Conservation (phyloP, 2,113 vertebrate species). For the Myotis yumanensis region DNA sequence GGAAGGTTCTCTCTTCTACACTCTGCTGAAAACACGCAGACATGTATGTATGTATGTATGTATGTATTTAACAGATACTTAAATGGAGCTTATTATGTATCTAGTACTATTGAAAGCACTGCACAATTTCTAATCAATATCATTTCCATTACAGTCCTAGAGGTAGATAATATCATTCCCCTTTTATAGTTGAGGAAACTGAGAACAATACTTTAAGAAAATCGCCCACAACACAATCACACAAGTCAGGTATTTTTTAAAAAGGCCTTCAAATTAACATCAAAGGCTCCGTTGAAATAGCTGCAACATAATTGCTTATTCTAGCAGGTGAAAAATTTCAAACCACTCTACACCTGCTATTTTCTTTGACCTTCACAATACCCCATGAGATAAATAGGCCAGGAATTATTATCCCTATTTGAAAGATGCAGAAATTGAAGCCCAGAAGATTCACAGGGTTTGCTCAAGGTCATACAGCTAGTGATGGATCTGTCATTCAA, state of each 20-base stretch:
- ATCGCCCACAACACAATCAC: not conserved
- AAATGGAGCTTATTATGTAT: not conserved
- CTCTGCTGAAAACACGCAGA: not conserved
- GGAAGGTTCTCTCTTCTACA: not conserved
- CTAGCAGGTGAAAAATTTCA: not conserved
- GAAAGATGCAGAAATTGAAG: slow-evolving; percentile 28
- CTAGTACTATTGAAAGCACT: not conserved
- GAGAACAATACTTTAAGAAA: not conserved
- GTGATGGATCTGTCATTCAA: not conserved
- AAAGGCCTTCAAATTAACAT: not conserved
- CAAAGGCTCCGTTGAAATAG: not conserved
- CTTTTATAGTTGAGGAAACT: not conserved
- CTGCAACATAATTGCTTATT: not conserved
- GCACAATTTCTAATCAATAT: not conserved
- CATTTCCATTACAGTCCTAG: not conserved
- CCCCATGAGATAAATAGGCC: not conserved
- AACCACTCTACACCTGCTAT: not conserved
- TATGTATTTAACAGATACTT: not conserved
- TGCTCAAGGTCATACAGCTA: not conserved
- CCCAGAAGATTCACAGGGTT: not conserved
- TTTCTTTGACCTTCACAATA: not conserved
- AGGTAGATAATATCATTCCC: not conserved
- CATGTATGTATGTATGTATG: not conserved
- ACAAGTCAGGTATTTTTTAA: not conserved
- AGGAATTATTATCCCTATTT: not conserved